Conservation (phyloP, 2,797 vertebrate species). For the Arremon aurantiirostris region DNA sequence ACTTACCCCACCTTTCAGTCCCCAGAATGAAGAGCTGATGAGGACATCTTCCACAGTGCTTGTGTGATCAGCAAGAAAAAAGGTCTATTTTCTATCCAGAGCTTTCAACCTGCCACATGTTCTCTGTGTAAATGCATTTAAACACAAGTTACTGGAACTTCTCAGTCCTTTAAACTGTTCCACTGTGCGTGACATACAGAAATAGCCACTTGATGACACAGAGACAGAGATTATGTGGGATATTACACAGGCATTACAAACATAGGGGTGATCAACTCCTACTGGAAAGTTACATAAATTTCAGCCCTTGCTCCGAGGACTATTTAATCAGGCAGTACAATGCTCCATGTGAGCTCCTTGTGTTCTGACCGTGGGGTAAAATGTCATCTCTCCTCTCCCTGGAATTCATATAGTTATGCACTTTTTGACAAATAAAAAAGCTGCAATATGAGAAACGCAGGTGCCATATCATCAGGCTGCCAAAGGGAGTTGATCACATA, state of each 20-base stretch:
- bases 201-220: background rate
- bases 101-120: background rate
- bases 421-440: background rate
- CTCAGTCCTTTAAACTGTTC: background rate
- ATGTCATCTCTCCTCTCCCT: background rate
- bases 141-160: background rate
- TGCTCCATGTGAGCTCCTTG: background rate
- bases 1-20: rapidly evolving
- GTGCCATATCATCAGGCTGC: background rate
- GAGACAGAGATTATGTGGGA: background rate
- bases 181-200: background rate
- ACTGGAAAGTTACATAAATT: background rate
- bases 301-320: background rate
- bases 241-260: background rate
- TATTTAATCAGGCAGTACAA: background rate
- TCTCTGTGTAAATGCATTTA: background rate
- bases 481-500: background rate
- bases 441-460: background rate
- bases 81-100: background rate
- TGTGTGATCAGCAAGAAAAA: background rate
- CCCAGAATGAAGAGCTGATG: background rate
- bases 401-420: background rate
- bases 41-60: background rate
- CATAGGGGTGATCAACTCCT: background rate
- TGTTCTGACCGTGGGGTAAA: background rate